Evolutionary conservation across 2,797 vertebrate species (phyloP).

Genomic region (Epinephelus malabaricus): DNA sequence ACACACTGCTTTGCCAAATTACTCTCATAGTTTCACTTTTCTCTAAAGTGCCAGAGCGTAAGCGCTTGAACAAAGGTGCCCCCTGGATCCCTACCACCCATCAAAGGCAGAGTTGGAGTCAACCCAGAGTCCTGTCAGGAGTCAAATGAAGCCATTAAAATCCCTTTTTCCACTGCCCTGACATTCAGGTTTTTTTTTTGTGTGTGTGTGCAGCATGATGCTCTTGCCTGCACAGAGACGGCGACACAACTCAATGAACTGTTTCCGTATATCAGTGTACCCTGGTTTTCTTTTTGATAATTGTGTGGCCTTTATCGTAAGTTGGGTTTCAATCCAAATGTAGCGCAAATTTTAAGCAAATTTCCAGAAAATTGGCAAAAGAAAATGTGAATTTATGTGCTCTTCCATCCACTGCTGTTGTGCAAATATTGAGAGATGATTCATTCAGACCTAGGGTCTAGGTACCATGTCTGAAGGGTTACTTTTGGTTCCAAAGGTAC

Average conservation of each 20-base stretch:
- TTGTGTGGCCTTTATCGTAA: background rate
- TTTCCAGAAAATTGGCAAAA: too few relatives aligned
- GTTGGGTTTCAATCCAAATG: too few relatives aligned
- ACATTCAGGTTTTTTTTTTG: slow-evolving; percentile 44
- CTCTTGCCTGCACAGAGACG: slow-evolving; percentile 20
- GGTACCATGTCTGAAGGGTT: too few relatives aligned
- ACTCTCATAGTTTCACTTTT: slow-evolving; percentile 78
- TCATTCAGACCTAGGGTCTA: too few relatives aligned
- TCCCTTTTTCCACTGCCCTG: slow-evolving; percentile 50
- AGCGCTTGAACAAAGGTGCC: slow-evolving; percentile 73
- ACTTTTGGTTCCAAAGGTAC: too few relatives aligned
- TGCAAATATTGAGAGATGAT: too few relatives aligned
- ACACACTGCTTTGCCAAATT: slow-evolving; percentile 62
- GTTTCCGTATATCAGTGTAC: slow-evolving; percentile 3
- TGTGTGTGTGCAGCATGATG: slow-evolving; percentile 29
- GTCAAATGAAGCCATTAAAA: slow-evolving; percentile 82
- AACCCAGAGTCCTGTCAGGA: slow-evolving; percentile 76
- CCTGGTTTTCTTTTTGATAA: slow-evolving; percentile 25
- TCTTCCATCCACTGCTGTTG: too few relatives aligned
- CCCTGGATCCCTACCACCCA: slow-evolving; percentile 63
- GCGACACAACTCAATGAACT: slow-evolving; percentile 18
- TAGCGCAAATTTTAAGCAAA: too few relatives aligned
- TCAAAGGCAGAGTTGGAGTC: slow-evolving; percentile 76
- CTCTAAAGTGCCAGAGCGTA: slow-evolving; percentile 61
- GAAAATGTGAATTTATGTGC: too few relatives aligned